Evolutionary conservation across 2,113 vertebrate genomes (phyloP).

Genomic region (Sinosuthora webbiana): DNA sequence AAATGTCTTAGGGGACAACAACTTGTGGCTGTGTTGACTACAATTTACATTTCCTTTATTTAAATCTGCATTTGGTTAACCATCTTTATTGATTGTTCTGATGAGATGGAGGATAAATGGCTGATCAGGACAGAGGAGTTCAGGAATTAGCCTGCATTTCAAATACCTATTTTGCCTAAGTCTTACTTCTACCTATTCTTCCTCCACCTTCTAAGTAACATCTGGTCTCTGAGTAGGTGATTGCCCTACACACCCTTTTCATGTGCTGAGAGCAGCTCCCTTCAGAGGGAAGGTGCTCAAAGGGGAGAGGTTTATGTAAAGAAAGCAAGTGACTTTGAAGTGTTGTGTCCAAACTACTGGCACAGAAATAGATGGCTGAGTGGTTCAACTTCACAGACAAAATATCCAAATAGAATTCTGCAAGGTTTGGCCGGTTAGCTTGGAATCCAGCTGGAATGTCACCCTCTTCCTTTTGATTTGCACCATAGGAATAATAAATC

Average conservation of each 20-base stretch:
- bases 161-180: background rate
- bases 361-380: constrained; percentile 56
- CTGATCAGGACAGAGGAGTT: background rate
- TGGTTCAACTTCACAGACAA: background rate
- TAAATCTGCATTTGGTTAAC: background rate
- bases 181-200: background rate
- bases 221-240: background rate
- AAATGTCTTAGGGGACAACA: background rate
- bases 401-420: constrained; percentile 30
- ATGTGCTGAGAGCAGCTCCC: background rate
- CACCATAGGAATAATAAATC: background rate
- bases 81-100: background rate
- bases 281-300: background rate
- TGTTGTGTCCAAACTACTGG: constrained; percentile 55
- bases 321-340: constrained; percentile 1
- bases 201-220: background rate
- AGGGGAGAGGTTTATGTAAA: constrained; percentile 49
- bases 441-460: background rate
- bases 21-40: background rate
- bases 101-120: background rate
- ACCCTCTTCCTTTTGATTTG: accelerated
- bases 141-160: background rate
- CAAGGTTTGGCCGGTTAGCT: background rate
- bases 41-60: background rate
- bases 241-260: background rate